phyloP scores from a whole-genome alignment of 2,888 invertebrate species.

The Notocelia uddmanniana region DNA sequence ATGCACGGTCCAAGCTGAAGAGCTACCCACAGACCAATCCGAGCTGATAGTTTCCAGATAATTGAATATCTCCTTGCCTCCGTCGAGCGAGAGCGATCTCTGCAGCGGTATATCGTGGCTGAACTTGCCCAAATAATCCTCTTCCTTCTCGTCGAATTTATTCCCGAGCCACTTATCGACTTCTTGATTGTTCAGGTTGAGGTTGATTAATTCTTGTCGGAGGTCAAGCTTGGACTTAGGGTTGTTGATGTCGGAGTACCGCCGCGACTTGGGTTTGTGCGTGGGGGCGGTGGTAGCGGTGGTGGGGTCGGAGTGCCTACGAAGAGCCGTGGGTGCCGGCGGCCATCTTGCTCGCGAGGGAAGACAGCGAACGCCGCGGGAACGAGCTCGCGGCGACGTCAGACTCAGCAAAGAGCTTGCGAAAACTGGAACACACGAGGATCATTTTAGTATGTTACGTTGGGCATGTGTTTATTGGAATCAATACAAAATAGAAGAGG shows the following conservation, averaged over 20 bases:
- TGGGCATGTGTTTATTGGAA: too few relatives aligned
- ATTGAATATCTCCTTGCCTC: constrained; percentile 72
- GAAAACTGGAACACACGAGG: constrained; percentile 89
- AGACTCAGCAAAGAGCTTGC: constrained; percentile 94
- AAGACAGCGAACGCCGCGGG: constrained; percentile 92
- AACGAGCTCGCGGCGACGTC: constrained; percentile 90
- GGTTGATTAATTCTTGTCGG: constrained; percentile 70
- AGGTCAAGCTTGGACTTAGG: constrained; percentile 66
- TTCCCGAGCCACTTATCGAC: constrained; percentile 73
- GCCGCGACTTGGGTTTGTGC: constrained; percentile 52
- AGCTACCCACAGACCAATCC: constrained; percentile 64
- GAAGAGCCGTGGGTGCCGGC: constrained; percentile 76
- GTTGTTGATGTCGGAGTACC: constrained; percentile 62
- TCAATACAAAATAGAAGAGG: too few relatives aligned
- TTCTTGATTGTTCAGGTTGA: constrained; percentile 69
- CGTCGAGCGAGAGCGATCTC: constrained; percentile 74
- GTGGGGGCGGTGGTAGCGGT: constrained; percentile 47
- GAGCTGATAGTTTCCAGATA: constrained; percentile 70
- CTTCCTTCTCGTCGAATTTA: constrained; percentile 64
- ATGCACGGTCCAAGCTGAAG: constrained; percentile 69
- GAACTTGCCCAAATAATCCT: constrained; percentile 60
- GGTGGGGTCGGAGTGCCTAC: constrained; percentile 73
- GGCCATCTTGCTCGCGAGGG: constrained; percentile 91
- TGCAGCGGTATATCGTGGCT: constrained; percentile 70
- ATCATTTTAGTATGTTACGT: too few relatives aligned